Evolutionary conservation across 2,888 invertebrate genomes (phyloP).

Genomic region (Macaria liturata): DNA sequence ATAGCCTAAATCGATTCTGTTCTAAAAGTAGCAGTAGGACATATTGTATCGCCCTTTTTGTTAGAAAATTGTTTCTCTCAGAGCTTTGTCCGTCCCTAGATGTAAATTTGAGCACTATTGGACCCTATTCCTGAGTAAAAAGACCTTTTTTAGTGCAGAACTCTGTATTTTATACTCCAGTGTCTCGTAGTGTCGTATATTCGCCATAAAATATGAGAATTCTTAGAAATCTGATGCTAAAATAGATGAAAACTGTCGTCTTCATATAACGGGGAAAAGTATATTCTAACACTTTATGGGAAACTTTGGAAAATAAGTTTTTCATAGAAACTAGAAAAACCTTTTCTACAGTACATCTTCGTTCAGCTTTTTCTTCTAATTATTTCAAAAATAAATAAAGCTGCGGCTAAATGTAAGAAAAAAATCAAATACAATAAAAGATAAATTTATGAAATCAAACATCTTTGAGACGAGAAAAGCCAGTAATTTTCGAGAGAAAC

Average conservation of each 20-base stretch:
- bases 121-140: slow-evolving; percentile 29
- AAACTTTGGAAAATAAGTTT: too few species aligned
- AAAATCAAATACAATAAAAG: too few species aligned
- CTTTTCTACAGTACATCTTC: too few species aligned
- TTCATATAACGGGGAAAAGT: too few species aligned
- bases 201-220: slow-evolving; percentile 47
- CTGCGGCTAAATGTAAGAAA: too few species aligned
- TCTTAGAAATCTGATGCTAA: slow-evolving; percentile 41
- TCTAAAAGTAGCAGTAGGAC: slow-evolving; percentile 4
- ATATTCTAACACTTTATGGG: too few species aligned
- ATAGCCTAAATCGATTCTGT: not conserved
- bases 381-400: too few species aligned
- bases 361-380: too few species aligned
- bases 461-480: too few species aligned
- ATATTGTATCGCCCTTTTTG: slow-evolving; percentile 5
- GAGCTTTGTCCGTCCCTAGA: slow-evolving; percentile 14
- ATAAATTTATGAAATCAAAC: too few species aligned
- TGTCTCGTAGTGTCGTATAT: slow-evolving; percentile 46
- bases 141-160: slow-evolving; percentile 45
- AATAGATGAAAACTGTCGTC: slow-evolving; percentile 35
- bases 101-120: slow-evolving; percentile 27
- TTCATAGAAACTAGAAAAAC: too few species aligned
- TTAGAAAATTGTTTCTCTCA: slow-evolving; percentile 2
- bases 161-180: slow-evolving; percentile 45
- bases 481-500: too few species aligned